These are phyloP conservation scores for Prosapia bicincta DNA, from an alignment of 2,888 invertebrate genomes.

Conservation along the genomic window DNA sequence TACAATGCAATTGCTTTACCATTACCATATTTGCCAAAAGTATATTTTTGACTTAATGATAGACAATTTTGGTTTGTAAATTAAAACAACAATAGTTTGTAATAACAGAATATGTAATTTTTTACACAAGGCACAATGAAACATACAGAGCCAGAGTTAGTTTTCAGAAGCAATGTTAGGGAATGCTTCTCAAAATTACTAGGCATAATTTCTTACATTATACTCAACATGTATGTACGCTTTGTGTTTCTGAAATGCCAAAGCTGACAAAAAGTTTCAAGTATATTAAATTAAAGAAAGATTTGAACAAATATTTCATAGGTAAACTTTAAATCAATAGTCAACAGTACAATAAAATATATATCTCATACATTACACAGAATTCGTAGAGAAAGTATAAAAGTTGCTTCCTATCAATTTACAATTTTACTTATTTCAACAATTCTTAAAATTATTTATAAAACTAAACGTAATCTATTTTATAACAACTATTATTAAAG, in stretches of 20 bases:
- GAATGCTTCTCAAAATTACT: not conserved
- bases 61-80: too few species aligned
- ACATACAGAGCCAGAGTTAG: not conserved
- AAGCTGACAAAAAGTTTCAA: not conserved
- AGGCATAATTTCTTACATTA: not conserved
- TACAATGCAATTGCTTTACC: too few species aligned
- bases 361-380: not conserved
- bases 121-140: not conserved
- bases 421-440: not conserved
- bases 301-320: not conserved
- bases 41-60: too few species aligned
- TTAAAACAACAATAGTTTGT: not conserved
- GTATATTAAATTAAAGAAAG: not conserved
- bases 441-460: not conserved
- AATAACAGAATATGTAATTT: not conserved
- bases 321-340: not conserved
- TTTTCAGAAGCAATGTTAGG: not conserved
- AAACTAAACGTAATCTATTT: not conserved
- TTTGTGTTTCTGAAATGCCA: not conserved
- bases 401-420: not conserved
- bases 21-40: too few species aligned
- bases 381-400: not conserved
- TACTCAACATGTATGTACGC: not conserved
- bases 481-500: not conserved
- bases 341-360: not conserved